These are phyloP conservation scores for Scaptomyza reducta DNA, from an alignment of 2,888 invertebrate species.

Conservation along the genomic window DNA sequence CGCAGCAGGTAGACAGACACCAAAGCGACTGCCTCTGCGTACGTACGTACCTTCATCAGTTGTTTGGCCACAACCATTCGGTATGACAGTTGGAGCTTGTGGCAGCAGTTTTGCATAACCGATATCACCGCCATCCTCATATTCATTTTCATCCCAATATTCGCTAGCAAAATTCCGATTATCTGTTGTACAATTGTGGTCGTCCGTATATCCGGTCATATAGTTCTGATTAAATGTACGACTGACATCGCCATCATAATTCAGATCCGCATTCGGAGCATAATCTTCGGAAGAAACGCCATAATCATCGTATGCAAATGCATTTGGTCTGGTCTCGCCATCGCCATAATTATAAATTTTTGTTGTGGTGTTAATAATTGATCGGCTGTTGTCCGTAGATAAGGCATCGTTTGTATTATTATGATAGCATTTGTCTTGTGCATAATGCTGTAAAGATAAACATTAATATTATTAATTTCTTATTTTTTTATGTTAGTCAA, in stretches of 20 bases:
- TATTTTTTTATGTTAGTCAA: background rate
- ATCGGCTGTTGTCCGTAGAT: constrained; percentile 93
- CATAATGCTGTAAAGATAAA: constrained; percentile 74
- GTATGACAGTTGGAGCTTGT: constrained; percentile 64
- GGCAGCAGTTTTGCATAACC: constrained; percentile 73
- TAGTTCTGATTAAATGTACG: constrained; percentile 39
- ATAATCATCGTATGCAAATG: constrained; percentile 35
- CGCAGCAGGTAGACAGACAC: constrained; percentile 73
- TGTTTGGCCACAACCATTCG: constrained; percentile 59
- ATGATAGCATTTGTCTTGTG: constrained; percentile 76
- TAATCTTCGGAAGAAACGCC: constrained; percentile 12
- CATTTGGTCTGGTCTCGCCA: constrained; percentile 21
- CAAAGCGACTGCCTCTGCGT: constrained; percentile 57
- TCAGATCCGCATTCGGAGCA: constrained; percentile 6
- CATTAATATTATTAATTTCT: background rate
- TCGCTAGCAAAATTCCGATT: constrained; percentile 18
- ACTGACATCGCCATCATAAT: constrained; percentile 19
- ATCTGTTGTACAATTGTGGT: constrained; percentile 12
- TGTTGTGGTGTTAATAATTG: constrained; percentile 84
- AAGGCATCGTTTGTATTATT: constrained; percentile 87
- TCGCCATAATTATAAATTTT: constrained; percentile 67
- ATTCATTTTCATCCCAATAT: constrained; percentile 56
- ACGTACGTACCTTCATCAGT: constrained; percentile 73
- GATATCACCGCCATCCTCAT: constrained; percentile 21
- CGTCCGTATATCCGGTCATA: constrained; percentile 26